These are phyloP conservation scores for Lasioglossum vierecki DNA, from an alignment of 2,888 invertebrate species.

Conservation along the genomic window DNA sequence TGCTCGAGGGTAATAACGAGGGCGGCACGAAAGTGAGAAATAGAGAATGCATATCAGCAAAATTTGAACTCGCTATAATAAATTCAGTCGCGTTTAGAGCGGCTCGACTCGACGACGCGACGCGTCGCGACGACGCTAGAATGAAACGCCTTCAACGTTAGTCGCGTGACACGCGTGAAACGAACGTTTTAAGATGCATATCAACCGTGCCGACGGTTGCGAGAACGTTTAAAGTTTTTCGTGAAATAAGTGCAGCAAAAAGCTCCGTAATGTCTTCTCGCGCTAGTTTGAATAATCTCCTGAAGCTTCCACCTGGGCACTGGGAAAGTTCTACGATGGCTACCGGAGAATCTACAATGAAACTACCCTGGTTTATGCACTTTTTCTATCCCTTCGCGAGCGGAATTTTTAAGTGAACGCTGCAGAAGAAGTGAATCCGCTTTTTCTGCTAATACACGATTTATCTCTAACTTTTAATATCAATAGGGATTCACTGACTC, in stretches of 20 bases:
- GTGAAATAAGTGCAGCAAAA: not conserved
- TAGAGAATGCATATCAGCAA: not conserved
- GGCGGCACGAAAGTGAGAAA: not conserved
- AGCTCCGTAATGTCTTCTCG: not conserved
- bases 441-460: not conserved
- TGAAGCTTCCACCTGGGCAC: not conserved
- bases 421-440: not conserved
- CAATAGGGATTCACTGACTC: no score
- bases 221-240: not conserved
- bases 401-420: not conserved
- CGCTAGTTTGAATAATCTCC: constrained; percentile 7
- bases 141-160: not conserved
- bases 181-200: not conserved
- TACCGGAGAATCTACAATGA: not conserved
- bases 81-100: not conserved
- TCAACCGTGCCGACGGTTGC: not conserved
- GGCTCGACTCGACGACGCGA: not conserved
- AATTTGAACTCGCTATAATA: constrained; percentile 1
- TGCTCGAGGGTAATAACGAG: not conserved
- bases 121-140: not conserved
- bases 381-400: not conserved
- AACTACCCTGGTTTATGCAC: not conserved
- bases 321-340: not conserved
- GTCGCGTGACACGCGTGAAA: constrained; percentile 12
- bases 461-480: not conserved